Evolutionary conservation across 2,888 invertebrate species (phyloP).

Genomic region (Drosophila vallismaia): DNA sequence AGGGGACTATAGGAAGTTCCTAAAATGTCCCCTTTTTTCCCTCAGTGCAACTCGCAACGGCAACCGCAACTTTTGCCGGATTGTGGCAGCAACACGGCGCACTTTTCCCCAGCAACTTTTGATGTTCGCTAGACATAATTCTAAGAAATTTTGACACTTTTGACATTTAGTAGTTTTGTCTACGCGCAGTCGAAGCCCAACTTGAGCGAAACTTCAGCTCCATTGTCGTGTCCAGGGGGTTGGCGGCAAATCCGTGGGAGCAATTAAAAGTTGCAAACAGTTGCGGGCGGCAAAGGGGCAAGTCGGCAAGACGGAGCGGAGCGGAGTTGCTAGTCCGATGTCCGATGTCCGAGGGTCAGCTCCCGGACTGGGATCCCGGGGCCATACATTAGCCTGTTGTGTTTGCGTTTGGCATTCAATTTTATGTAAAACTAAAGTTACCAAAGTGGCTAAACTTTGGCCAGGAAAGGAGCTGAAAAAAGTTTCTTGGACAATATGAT

Average conservation of each 20-base stretch:
- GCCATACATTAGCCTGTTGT: constrained; percentile 38
- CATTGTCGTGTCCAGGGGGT: constrained; percentile 50
- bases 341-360: constrained; percentile 35
- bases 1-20: neutral
- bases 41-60: constrained; percentile 17
- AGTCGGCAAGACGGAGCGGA: neutral
- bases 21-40: neutral
- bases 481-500: constrained; percentile 31
- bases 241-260: constrained; percentile 57
- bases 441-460: constrained; percentile 10
- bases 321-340: too few relatives aligned
- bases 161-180: constrained; percentile 79
- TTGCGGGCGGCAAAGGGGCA: constrained; percentile 8
- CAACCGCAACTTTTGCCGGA: constrained; percentile 25
- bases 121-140: constrained; percentile 77
- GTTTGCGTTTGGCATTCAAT: constrained; percentile 34
- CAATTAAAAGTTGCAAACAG: constrained; percentile 68
- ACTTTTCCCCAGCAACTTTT: constrained; percentile 61
- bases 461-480: constrained; percentile 3
- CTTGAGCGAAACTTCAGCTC: constrained; percentile 22
- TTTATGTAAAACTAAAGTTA: constrained; percentile 32
- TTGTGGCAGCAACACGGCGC: constrained; percentile 41
- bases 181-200: constrained; percentile 44
- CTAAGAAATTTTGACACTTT: constrained; percentile 77
- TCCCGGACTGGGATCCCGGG: constrained; percentile 14